Conservation (phyloP, 2,113 vertebrate genomes). For the Cynoglossus semilaevis region DNA sequence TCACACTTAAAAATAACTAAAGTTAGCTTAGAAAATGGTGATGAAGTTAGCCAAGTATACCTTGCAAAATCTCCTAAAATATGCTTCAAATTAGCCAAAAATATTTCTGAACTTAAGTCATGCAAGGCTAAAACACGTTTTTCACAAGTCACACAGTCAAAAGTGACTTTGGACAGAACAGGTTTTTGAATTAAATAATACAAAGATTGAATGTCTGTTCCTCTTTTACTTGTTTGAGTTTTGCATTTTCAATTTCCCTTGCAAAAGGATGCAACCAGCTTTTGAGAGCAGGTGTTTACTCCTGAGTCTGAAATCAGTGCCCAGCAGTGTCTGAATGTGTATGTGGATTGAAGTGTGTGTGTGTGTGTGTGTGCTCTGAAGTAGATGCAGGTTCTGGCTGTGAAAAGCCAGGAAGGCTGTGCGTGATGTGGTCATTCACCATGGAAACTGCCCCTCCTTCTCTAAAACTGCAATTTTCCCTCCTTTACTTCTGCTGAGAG, state of each 20-base stretch:
- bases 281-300: conserved; percentile 57
- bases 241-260: conserved; percentile 50
- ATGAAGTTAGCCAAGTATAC: no score
- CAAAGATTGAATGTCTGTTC: background rate
- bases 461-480: conserved; percentile 70
- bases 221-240: conserved; percentile 9
- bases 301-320: conserved; percentile 53
- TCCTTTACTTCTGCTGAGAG: conserved; percentile 50
- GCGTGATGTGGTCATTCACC: conserved; percentile 57
- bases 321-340: conserved; percentile 27
- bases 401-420: conserved; percentile 39
- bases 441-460: conserved; percentile 72
- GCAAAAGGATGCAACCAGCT: conserved; percentile 51
- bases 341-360: conserved; percentile 11
- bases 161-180: no score
- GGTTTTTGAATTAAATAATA: background rate
- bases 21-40: no score
- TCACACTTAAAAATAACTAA: no score
- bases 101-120: no score
- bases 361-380: conserved; percentile 29
- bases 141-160: no score
- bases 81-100: no score
- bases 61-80: no score
- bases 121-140: no score
- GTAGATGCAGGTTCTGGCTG: conserved; percentile 37